phyloP scores from a whole-genome alignment of 92 coral and sea anemone genomes.

The Bergia sp. region DNA sequence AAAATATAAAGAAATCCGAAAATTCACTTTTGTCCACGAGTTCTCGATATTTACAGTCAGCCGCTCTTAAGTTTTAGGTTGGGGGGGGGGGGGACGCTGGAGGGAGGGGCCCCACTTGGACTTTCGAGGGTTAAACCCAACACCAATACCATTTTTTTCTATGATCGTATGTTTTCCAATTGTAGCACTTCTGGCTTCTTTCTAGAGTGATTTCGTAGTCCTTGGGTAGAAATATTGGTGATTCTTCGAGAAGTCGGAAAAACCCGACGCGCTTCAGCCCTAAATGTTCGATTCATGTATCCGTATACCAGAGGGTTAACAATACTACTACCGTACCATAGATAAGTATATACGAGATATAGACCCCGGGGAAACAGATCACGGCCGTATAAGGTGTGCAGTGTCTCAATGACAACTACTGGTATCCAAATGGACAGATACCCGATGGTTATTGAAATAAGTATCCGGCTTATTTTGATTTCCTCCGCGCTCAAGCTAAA shows the following conservation, averaged over 20 bases:
- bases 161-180: not conserved
- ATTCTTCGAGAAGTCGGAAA: not conserved
- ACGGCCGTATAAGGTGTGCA: conserved; percentile 23
- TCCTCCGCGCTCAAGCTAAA: conserved; percentile 4
- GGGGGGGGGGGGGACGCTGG: too few species aligned
- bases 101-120: too few species aligned
- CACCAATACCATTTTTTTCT: too few species aligned
- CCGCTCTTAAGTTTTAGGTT: too few species aligned
- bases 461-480: conserved; percentile 12
- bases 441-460: not conserved
- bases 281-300: conserved; percentile 24
- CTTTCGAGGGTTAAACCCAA: too few species aligned
- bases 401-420: conserved; percentile 10
- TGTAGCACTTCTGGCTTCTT: not conserved
- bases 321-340: conserved; percentile 24
- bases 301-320: conserved; percentile 13
- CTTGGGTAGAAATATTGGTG: not conserved
- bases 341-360: conserved; percentile 27
- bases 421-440: conserved; percentile 19
- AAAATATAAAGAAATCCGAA: too few species aligned
- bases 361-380: conserved; percentile 8
- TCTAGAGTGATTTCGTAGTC: not conserved
- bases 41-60: too few species aligned
- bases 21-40: too few species aligned
- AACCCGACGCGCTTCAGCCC: conserved; percentile 16